A percentile compares a stretch with the other conserved stretches of the same genome.
phyloP scores from a whole-genome alignment of 2,797 vertebrate genomes.

The Lacerta bilineata region DNA sequence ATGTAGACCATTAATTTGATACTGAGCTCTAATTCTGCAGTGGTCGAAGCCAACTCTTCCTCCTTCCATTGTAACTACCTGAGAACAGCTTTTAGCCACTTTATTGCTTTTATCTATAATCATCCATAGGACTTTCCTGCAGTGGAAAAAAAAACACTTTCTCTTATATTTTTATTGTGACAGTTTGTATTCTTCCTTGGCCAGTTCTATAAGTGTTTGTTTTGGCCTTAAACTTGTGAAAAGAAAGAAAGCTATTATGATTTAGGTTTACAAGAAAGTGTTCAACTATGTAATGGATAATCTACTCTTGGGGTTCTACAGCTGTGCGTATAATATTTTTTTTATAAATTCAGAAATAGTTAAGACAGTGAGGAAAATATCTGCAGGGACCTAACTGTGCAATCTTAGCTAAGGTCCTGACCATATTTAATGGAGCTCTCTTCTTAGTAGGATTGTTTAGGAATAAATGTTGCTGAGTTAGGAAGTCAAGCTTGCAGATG shows the following conservation, averaged over 20 bases:
- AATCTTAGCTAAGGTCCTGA: neutral
- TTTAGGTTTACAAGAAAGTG: neutral
- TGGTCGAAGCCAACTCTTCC: constrained; percentile 24
- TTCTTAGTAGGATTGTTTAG: too few species aligned
- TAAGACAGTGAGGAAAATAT: neutral
- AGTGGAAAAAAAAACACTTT: neutral
- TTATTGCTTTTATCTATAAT: neutral
- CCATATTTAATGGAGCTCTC: neutral
- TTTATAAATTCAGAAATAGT: neutral
- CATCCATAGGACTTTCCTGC: neutral
- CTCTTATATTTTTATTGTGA: constrained; percentile 17
- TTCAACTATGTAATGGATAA: too few species aligned
- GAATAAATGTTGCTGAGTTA: too few species aligned
- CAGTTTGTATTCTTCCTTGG: constrained; percentile 8
- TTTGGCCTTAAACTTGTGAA: neutral
- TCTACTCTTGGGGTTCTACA: too few species aligned
- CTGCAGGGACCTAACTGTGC: neutral
- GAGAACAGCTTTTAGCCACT: constrained; percentile 25
- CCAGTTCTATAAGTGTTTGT: constrained; percentile 2
- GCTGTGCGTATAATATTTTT: neutral
- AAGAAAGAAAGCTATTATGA: neutral
- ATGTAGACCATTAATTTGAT: constrained; percentile 34
- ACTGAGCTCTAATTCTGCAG: neutral
- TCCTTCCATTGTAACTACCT: neutral
- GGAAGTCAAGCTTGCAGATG: too few species aligned